Percentiles rank a stretch among this genome's conserved stretches.
phyloP scores from a whole-genome alignment of 2,113 vertebrate species.

The Carlito syrichta region DNA sequence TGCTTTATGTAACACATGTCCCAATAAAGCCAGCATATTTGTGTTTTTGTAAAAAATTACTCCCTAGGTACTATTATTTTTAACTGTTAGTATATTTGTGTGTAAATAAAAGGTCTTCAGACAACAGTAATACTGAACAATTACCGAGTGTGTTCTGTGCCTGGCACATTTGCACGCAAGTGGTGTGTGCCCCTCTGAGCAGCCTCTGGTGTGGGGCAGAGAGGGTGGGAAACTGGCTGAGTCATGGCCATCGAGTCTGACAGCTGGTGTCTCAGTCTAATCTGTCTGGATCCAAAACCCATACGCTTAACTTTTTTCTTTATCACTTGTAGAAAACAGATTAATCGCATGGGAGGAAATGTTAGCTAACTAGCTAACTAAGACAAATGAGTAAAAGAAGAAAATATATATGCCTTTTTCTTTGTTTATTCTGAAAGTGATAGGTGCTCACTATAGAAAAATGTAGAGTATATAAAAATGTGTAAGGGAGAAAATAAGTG shows the following conservation, averaged over 20 bases:
- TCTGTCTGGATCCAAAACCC: background rate
- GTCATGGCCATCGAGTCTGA: background rate
- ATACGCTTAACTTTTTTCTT: background rate
- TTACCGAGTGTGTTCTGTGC: background rate
- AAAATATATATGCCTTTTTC: background rate
- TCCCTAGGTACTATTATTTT: background rate
- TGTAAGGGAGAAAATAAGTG: background rate
- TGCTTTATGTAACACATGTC: background rate
- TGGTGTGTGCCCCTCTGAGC: background rate
- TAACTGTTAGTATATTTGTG: background rate
- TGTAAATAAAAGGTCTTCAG: background rate
- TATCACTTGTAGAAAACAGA: background rate
- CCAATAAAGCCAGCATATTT: background rate
- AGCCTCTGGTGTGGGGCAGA: background rate
- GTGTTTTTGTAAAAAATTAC: background rate
- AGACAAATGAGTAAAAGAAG: background rate
- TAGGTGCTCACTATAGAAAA: constrained; percentile 24
- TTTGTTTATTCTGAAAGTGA: background rate
- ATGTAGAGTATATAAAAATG: background rate
- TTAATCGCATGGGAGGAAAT: background rate
- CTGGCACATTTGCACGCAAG: background rate
- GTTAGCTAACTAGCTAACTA: background rate
- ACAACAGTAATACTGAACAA: background rate
- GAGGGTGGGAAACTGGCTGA: background rate
- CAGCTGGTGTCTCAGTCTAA: background rate